These are phyloP conservation scores for Apodemia duryi DNA, from an alignment of 2,888 invertebrate species.

Conservation along the genomic window DNA sequence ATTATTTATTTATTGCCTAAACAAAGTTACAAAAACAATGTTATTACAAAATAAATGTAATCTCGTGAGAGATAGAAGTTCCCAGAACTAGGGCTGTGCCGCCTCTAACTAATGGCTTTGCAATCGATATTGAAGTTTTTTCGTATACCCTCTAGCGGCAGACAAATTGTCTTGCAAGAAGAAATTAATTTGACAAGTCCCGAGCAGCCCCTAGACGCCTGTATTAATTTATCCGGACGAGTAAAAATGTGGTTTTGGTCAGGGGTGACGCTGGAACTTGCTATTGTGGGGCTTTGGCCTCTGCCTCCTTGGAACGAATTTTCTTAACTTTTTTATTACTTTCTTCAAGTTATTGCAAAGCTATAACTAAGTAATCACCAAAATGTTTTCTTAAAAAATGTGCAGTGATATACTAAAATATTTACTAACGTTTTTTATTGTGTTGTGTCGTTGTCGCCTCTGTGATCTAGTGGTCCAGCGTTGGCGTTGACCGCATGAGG, in stretches of 20 bases:
- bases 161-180: conserved; percentile 76
- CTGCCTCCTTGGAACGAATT: neutral
- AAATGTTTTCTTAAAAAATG: too few species aligned
- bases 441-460: too few species aligned
- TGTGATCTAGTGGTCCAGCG: too few species aligned
- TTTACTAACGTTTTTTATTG: too few species aligned
- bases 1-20: too few species aligned
- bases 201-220: conserved; percentile 62
- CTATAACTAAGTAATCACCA: too few species aligned
- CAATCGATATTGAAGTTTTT: conserved; percentile 72
- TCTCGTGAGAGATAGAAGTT: conserved; percentile 23
- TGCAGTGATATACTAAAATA: too few species aligned
- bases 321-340: conserved; percentile 22
- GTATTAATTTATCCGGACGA: conserved; percentile 76
- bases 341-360: conserved; percentile 10
- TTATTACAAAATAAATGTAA: conserved; percentile 1
- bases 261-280: conserved; percentile 31
- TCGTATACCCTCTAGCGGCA: conserved; percentile 49
- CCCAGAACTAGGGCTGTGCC: conserved; percentile 32
- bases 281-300: conserved; percentile 2
- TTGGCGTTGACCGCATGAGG: too few species aligned
- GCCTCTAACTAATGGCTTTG: conserved; percentile 54
- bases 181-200: conserved; percentile 78
- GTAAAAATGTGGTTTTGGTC: conserved; percentile 66
- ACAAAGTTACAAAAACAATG: neutral